Evolutionary conservation across 2,113 vertebrate genomes (phyloP).

Genomic region (Plectropomus leopardus): DNA sequence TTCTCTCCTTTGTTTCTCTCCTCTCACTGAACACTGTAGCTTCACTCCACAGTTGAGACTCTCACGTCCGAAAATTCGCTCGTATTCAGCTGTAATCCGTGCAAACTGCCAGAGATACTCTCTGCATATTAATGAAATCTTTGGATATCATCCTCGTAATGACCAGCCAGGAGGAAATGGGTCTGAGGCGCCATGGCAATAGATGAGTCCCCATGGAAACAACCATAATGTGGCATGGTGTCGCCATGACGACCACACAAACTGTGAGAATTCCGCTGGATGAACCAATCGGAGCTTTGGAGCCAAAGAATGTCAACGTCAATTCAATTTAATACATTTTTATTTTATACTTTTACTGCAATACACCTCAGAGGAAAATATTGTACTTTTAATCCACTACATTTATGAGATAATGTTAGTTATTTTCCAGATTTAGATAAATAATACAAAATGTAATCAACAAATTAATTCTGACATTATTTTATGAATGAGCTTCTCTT

Average conservation of each 20-base stretch:
- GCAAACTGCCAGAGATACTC: conserved; percentile 5
- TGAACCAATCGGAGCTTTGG: conserved; percentile 14
- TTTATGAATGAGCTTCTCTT: too few species aligned
- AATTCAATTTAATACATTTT: too few species aligned
- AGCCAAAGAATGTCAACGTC: background rate
- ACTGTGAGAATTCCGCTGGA: conserved; percentile 4
- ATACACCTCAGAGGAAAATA: background rate
- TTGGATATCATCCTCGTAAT: conserved; percentile 39
- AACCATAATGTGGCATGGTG: conserved; percentile 46
- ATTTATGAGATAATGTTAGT: background rate
- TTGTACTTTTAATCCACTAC: background rate
- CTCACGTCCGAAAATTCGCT: background rate
- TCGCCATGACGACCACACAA: conserved; percentile 47
- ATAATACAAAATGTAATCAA: background rate
- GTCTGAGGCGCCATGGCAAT: conserved; percentile 25
- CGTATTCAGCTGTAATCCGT: background rate
- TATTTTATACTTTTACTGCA: background rate
- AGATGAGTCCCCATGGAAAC: conserved; percentile 56
- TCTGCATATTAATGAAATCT: conserved; percentile 56
- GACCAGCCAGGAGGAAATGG: conserved; percentile 62
- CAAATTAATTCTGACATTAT: background rate
- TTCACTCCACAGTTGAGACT: background rate
- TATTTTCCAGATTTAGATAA: background rate
- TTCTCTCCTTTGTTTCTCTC: background rate
- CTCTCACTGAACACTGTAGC: background rate